Conservation (phyloP, 2,888 invertebrate species). For the Tachystola acroxantha region DNA sequence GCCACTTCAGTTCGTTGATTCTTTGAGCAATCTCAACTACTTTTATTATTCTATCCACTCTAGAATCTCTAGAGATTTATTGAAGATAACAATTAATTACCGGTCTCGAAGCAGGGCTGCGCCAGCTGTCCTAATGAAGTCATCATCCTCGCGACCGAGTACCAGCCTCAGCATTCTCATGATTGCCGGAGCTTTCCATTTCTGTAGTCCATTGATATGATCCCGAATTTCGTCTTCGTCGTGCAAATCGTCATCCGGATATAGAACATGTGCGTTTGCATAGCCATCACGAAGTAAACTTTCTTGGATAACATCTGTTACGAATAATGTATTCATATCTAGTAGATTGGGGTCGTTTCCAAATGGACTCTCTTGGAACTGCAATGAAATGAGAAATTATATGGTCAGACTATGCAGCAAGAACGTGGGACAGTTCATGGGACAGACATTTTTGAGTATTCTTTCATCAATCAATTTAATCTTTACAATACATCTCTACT, state of each 20-base stretch:
- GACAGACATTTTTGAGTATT: no score
- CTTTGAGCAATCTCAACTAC: no score
- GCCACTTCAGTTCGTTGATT: no score
- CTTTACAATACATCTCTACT: background rate
- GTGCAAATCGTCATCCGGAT: conserved; percentile 32
- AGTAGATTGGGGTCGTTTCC: conserved; percentile 31
- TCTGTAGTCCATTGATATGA: conserved; percentile 39
- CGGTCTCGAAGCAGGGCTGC: conserved; percentile 35
- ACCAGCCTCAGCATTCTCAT: conserved; percentile 44
- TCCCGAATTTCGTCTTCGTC: conserved; percentile 39
- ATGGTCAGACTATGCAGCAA: no score
- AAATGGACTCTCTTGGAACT: conserved; percentile 37
- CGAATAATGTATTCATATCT: conserved; percentile 54
- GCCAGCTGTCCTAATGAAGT: conserved; percentile 42
- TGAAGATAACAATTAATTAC: no score
- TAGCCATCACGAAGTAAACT: conserved; percentile 49
- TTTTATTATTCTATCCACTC: no score
- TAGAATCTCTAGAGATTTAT: no score
- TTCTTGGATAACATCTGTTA: conserved; percentile 60
- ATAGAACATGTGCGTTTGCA: conserved; percentile 25
- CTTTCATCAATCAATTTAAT: no score
- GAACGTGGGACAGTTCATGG: no score
- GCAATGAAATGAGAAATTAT: conserved; percentile 18
- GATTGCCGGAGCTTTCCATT: conserved; percentile 54
- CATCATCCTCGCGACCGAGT: conserved; percentile 32